phyloP scores from a whole-genome alignment of 2,888 invertebrate genomes.

The Harpagoxenus sublaevis region DNA sequence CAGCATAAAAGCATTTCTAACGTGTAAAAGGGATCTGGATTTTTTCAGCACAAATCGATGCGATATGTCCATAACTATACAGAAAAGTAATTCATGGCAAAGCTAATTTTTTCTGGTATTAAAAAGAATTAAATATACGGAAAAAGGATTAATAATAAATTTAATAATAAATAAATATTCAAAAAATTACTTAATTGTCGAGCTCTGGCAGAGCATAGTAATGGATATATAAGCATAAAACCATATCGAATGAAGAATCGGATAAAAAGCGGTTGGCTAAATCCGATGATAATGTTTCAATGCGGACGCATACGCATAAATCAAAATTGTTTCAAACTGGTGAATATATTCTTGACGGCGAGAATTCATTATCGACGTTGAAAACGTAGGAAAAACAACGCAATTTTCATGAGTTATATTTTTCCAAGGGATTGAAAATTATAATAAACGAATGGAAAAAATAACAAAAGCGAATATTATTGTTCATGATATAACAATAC shows the following conservation, averaged over 20 bases:
- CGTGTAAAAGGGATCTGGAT: neutral
- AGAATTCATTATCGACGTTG: slow-evolving; percentile 30
- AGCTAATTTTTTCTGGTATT: neutral
- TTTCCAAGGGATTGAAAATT: slow-evolving; percentile 3
- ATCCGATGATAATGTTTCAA: slow-evolving; percentile 11
- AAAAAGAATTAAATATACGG: neutral
- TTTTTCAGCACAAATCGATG: slow-evolving; percentile 18
- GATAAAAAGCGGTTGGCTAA: neutral
- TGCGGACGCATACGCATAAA: slow-evolving; percentile 45
- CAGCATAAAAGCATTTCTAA: slow-evolving; percentile 10
- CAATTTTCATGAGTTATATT: neutral
- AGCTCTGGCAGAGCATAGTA: neutral
- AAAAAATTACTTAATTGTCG: neutral
- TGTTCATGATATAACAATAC: neutral
- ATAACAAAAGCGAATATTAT: slow-evolving; percentile 3
- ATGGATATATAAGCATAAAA: neutral
- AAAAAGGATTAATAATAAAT: neutral
- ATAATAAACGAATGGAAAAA: neutral
- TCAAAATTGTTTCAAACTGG: slow-evolving; percentile 60
- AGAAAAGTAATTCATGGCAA: neutral
- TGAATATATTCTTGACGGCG: slow-evolving; percentile 59
- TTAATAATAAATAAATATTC: neutral
- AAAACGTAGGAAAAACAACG: neutral
- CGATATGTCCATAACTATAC: neutral
- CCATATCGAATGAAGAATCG: neutral